phyloP scores from a whole-genome alignment of 1,140 invertebrate genomes.

The Coenobita brevimanus region DNA sequence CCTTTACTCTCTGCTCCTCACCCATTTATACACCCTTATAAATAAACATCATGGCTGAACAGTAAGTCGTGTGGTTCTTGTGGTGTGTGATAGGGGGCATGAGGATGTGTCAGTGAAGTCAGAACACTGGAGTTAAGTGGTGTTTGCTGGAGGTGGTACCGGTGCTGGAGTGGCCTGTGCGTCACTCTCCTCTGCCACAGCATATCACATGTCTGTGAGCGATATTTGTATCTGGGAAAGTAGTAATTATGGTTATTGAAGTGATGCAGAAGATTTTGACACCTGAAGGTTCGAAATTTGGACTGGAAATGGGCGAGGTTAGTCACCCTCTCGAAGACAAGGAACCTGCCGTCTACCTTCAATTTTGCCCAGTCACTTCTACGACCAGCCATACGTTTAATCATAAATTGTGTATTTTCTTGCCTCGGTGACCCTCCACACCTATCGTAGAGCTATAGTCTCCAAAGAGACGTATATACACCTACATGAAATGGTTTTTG shows the following conservation, averaged over 20 bases:
- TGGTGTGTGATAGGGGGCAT: background rate
- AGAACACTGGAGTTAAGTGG: background rate
- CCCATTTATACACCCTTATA: background rate
- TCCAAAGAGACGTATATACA: too few relatives aligned
- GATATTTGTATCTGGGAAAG: too few relatives aligned
- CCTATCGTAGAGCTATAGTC: background rate
- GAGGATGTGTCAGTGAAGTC: background rate
- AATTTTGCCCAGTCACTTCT: conserved; percentile 49
- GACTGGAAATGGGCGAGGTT: background rate
- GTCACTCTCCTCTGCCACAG: too few relatives aligned
- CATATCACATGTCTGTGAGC: too few relatives aligned
- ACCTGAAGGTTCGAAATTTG: too few relatives aligned
- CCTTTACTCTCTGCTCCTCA: background rate
- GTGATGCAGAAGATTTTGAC: background rate
- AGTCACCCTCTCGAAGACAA: too few relatives aligned
- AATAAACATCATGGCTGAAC: conserved; percentile 41
- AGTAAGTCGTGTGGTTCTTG: conserved; percentile 3
- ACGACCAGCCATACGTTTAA: background rate
- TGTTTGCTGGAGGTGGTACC: too few relatives aligned
- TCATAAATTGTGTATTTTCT: background rate
- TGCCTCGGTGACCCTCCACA: background rate
- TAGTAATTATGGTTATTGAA: too few relatives aligned
- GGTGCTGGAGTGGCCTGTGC: too few relatives aligned
- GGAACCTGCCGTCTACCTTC: conserved; percentile 24
- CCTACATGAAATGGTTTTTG: too few relatives aligned